These are phyloP conservation scores for Steromphala cineraria DNA, from an alignment of 2,888 invertebrate species.

Conservation along the genomic window DNA sequence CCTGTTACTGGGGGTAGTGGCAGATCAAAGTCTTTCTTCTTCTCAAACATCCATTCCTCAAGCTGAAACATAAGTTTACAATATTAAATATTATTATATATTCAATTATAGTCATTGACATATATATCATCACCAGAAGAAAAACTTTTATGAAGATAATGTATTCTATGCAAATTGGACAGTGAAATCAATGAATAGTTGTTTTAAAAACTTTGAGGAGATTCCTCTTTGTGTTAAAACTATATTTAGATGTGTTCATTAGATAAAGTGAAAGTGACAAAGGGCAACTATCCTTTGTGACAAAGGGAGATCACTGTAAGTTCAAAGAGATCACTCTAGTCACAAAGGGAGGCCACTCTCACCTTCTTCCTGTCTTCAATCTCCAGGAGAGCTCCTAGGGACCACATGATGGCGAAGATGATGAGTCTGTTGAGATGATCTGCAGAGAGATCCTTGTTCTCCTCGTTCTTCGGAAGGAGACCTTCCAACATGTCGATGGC, in stretches of 20 bases:
- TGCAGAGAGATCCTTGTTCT: conserved; percentile 77
- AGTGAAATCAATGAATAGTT: too few species aligned
- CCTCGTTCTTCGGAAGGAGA: conserved; percentile 82
- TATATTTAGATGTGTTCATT: not conserved
- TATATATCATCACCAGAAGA: too few species aligned
- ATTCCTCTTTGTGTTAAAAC: not conserved
- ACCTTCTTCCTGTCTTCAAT: conserved; percentile 87
- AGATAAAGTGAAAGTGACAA: too few species aligned
- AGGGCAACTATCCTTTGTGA: too few species aligned
- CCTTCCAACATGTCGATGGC: conserved; percentile 85
- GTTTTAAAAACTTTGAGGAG: too few species aligned
- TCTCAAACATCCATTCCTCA: conserved; percentile 64
- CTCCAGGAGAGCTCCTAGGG: conserved; percentile 92
- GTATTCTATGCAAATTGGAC: too few species aligned
- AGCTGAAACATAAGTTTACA: conserved; percentile 52
- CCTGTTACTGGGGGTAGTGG: conserved; percentile 67
- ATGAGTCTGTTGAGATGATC: conserved; percentile 89
- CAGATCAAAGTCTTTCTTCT: conserved; percentile 52
- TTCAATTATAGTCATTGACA: too few species aligned
- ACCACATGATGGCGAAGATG: conserved; percentile 92
- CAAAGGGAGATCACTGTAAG: too few species aligned
- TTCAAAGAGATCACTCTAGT: too few species aligned
- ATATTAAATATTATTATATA: too few species aligned
- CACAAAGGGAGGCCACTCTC: conserved; percentile 27
- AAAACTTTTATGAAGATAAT: too few species aligned